A percentile compares a stretch with the other conserved stretches of the same genome.
These are phyloP conservation scores for Drosophila albomicans DNA, from an alignment of 1,140 invertebrate species.

Conservation along the genomic window DNA sequence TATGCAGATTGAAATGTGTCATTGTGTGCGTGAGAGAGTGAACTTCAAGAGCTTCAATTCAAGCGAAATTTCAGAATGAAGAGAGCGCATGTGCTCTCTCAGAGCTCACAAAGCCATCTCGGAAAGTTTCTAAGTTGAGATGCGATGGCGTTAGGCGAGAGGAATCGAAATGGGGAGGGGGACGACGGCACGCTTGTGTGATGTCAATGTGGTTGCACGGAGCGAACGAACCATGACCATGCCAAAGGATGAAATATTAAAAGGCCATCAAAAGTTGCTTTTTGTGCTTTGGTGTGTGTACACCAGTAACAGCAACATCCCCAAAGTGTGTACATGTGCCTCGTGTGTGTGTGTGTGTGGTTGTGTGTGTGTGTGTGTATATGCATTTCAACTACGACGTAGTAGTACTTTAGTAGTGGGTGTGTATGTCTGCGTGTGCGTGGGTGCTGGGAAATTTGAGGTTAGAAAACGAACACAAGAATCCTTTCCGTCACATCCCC, in stretches of 20 bases:
- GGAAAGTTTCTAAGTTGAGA: not conserved
- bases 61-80: conserved; percentile 2
- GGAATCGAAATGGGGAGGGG: not conserved
- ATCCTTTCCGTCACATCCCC: not conserved
- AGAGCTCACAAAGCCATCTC: not conserved
- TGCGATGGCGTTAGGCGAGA: not conserved
- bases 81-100: conserved; percentile 38
- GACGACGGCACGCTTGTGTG: not conserved
- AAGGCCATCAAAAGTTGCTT: conserved; percentile 48
- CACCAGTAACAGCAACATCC: conserved; percentile 49
- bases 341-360: not conserved
- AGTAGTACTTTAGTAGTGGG: not conserved
- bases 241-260: conserved; percentile 79
- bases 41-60: conserved; percentile 13
- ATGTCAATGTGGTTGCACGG: conserved; percentile 18
- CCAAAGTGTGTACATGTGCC: conserved; percentile 39
- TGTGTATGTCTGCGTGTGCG: conserved; percentile 12
- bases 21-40: conserved; percentile 9
- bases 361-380: conserved; percentile 11
- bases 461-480: conserved; percentile 9
- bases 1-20: conserved; percentile 11
- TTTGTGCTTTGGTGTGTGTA: conserved; percentile 42
- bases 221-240: conserved; percentile 78
- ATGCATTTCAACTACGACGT: conserved; percentile 32
- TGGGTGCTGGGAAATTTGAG: conserved; percentile 18